Percentiles rank a stretch among this genome's conserved stretches.
Conservation (phyloP, 2,888 invertebrate genomes). For the Drosophila yooni region DNA sequence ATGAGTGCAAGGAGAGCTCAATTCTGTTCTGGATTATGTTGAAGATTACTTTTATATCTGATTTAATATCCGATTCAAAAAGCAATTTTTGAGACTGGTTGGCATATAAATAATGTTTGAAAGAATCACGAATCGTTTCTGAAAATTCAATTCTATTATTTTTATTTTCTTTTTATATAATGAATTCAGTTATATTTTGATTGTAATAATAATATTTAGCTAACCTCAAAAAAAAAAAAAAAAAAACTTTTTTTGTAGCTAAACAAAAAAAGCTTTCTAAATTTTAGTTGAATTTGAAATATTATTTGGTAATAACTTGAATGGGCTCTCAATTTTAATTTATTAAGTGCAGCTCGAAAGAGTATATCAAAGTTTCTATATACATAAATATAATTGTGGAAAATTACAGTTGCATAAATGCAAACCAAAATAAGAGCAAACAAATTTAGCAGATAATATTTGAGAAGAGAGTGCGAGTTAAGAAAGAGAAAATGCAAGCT, state of each 20-base stretch:
- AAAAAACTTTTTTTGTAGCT: too few relatives aligned
- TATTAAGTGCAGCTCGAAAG: background rate
- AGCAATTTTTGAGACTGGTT: background rate
- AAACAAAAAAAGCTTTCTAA: background rate
- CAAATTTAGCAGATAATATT: background rate
- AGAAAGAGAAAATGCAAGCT: background rate
- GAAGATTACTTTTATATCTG: background rate
- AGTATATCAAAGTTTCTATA: background rate
- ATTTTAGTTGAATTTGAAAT: background rate
- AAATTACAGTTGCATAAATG: background rate
- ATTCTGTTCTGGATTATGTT: background rate
- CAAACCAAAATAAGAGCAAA: background rate
- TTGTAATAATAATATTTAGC: too few relatives aligned
- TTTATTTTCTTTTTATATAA: background rate
- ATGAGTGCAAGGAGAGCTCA: background rate
- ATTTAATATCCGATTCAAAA: background rate
- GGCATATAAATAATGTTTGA: background rate
- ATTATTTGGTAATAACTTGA: background rate
- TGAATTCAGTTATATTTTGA: background rate
- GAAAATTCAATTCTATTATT: background rate
- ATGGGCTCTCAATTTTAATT: background rate
- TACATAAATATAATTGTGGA: background rate
- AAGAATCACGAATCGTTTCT: background rate
- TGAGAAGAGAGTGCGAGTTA: background rate
- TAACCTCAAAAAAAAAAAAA: too few relatives aligned